Evolutionary conservation across 2,888 invertebrate genomes (phyloP).

Genomic region (Brenthis daphne): DNA sequence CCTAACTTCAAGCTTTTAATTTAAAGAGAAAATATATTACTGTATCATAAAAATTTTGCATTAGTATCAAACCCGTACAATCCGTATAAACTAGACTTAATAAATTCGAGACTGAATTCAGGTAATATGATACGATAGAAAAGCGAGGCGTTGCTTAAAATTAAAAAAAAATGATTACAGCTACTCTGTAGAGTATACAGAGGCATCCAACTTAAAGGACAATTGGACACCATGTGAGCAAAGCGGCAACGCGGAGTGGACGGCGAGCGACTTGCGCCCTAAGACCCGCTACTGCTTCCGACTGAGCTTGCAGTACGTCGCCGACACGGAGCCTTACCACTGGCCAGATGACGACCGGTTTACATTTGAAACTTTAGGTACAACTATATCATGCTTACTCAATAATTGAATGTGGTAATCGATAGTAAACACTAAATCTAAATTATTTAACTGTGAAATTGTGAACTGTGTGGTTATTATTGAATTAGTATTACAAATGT

Average conservation of each 20-base stretch:
- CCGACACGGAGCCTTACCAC: constrained; percentile 80
- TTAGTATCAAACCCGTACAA: background rate
- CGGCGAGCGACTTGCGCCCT: constrained; percentile 82
- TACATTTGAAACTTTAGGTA: constrained; percentile 89
- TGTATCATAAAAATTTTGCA: too few species aligned
- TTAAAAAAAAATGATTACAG: constrained; percentile 44
- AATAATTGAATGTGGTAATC: too few species aligned
- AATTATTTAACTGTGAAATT: too few species aligned
- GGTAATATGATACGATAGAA: background rate
- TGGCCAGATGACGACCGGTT: constrained; percentile 89
- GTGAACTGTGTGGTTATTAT: too few species aligned
- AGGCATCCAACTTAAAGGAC: constrained; percentile 71
- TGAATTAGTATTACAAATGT: too few species aligned
- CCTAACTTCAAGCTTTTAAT: too few species aligned
- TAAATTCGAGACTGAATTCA: background rate
- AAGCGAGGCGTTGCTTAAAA: background rate
- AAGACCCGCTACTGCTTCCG: constrained; percentile 90
- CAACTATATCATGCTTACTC: background rate
- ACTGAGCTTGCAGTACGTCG: constrained; percentile 84
- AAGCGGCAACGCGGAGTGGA: constrained; percentile 56
- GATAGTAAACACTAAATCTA: too few species aligned
- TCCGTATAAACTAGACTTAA: background rate
- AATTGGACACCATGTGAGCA: constrained; percentile 54
- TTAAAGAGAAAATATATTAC: too few species aligned
- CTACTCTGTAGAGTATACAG: constrained; percentile 69